Percentiles rank a stretch among this genome's conserved stretches.
Conservation (phyloP, 1,140 invertebrate genomes). For the Goniozus legneri region DNA sequence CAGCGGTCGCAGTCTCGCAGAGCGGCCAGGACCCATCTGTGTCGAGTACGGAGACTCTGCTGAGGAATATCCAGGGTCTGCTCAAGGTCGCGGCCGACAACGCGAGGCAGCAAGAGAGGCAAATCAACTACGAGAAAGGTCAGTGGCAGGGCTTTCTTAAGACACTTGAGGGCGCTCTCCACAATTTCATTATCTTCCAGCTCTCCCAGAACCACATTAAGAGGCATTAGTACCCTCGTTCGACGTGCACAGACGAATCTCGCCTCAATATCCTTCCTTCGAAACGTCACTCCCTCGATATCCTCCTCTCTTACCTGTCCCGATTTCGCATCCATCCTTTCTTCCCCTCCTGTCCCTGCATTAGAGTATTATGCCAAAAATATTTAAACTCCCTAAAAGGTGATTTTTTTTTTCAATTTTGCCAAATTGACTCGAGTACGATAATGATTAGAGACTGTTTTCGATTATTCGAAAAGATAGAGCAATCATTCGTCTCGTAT, state of each 20-base stretch:
- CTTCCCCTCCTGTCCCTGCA: constrained; percentile 1
- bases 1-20: constrained; percentile 46
- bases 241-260: constrained; percentile 3
- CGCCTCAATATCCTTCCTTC: constrained; percentile 3
- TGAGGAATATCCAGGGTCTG: constrained; percentile 91
- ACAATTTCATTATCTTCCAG: constrained; percentile 53
- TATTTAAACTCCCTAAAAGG: too few relatives aligned
- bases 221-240: constrained; percentile 41
- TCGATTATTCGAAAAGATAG: too few relatives aligned
- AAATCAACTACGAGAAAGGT: constrained; percentile 97
- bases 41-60: constrained; percentile 85
- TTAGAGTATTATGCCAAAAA: too few relatives aligned
- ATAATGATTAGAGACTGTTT: too few relatives aligned
- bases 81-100: constrained; percentile 94
- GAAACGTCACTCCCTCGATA: constrained; percentile 6
- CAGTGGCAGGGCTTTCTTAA: constrained; percentile 55
- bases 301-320: constrained; percentile 6
- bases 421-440: too few relatives aligned
- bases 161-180: constrained; percentile 53
- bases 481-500: too few relatives aligned
- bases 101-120: constrained; percentile 89
- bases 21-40: constrained; percentile 57
- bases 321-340: neutral
- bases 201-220: constrained; percentile 51
- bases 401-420: too few relatives aligned